Conservation (phyloP, 30 jellyfish, hydroid and myxozoan genomes). For the Aurelia coerulea region DNA sequence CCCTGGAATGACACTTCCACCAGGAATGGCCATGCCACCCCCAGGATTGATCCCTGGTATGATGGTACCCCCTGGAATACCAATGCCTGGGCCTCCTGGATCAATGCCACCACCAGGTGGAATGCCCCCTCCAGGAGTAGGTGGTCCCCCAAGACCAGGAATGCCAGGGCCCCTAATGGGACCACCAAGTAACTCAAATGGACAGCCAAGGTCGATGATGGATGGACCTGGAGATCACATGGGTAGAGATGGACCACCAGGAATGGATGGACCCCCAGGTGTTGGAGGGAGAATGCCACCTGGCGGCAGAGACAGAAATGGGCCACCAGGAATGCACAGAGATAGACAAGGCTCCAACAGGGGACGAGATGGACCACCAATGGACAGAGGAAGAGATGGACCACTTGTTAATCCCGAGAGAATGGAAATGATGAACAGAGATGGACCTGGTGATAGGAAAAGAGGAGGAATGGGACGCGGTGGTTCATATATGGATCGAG, state of each 20-base stretch:
- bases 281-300: conserved; percentile 47
- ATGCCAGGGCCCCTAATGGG: conserved; percentile 38
- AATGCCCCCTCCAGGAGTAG: conserved; percentile 19
- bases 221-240: conserved; percentile 49
- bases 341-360: conserved; percentile 29
- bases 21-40: conserved; percentile 91
- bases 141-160: conserved; percentile 55
- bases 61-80: conserved; percentile 96
- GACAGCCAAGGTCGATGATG: conserved; percentile 55
- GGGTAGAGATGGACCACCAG: conserved; percentile 58
- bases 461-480: conserved; percentile 50
- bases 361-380: conserved; percentile 44
- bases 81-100: conserved; percentile 77
- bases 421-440: conserved; percentile 52
- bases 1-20: conserved; percentile 92
- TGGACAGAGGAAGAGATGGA: conserved; percentile 44
- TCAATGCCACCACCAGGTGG: conserved; percentile 34
- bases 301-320: conserved; percentile 42
- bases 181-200: conserved; percentile 24
- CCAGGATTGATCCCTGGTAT: conserved; percentile 97
- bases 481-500: conserved; percentile 36
- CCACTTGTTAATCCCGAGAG: conserved; percentile 61
- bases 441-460: conserved; percentile 40
- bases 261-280: conserved; percentile 56
- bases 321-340: conserved; percentile 69